Evolutionary conservation across 2,113 vertebrate species (phyloP).

Genomic region (Eulacestoma nigropectus): DNA sequence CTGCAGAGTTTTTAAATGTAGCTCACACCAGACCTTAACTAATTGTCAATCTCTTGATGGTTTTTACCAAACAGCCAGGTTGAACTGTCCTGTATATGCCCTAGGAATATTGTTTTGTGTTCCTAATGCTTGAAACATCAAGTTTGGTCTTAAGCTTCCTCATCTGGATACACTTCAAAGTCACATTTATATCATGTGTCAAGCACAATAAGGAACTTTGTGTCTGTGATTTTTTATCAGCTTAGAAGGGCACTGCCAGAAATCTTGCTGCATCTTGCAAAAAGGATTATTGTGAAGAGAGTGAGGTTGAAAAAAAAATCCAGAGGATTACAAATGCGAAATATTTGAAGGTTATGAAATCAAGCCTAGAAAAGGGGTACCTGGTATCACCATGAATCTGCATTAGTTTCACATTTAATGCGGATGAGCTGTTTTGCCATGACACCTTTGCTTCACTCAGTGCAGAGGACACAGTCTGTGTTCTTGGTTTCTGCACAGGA

Average conservation of each 20-base stretch:
- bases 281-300: background rate
- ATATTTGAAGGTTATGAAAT: background rate
- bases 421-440: background rate
- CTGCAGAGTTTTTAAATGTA: background rate
- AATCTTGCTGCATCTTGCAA: background rate
- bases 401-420: background rate
- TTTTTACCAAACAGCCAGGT: background rate
- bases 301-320: background rate
- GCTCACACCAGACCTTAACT: background rate
- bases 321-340: background rate
- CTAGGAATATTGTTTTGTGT: background rate
- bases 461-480: background rate
- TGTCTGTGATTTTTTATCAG: background rate
- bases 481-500: background rate
- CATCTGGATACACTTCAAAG: background rate
- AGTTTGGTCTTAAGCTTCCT: background rate
- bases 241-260: background rate
- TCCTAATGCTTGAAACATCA: background rate
- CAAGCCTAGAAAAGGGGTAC: background rate
- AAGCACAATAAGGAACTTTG: background rate
- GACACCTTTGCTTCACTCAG: background rate
- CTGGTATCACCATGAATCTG: background rate
- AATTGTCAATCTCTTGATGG: background rate
- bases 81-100: background rate
- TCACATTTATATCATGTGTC: background rate